Percentiles rank a stretch among this genome's conserved stretches.
These are phyloP conservation scores for Felis chaus DNA, from an alignment of 2,113 vertebrate species.

Conservation along the genomic window DNA sequence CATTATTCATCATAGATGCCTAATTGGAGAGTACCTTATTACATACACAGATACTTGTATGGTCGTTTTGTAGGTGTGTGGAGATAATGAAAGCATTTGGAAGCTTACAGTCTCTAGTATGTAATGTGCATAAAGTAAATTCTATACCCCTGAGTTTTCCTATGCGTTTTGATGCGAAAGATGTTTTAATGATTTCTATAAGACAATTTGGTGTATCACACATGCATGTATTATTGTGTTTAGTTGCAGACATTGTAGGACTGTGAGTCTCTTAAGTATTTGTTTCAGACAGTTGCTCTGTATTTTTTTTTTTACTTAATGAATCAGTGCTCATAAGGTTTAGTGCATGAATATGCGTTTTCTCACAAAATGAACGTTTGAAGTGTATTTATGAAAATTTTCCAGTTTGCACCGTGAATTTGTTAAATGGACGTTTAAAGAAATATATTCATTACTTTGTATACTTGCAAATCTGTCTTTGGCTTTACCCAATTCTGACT, in stretches of 20 bases:
- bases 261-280: constrained; percentile 64
- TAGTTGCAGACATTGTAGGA: constrained; percentile 78
- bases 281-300: constrained; percentile 65
- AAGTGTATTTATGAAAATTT: constrained; percentile 81
- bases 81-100: constrained; percentile 83
- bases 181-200: constrained; percentile 83
- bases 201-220: constrained; percentile 75
- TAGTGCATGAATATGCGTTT: constrained; percentile 86
- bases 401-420: constrained; percentile 76
- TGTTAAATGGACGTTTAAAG: constrained; percentile 81
- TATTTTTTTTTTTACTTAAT: constrained; percentile 66
- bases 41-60: constrained; percentile 85
- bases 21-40: constrained; percentile 82
- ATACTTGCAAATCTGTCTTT: constrained; percentile 82
- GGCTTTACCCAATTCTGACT: constrained; percentile 80
- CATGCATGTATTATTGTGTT: constrained; percentile 82
- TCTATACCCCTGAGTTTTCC: constrained; percentile 82
- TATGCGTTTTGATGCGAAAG: constrained; percentile 84
- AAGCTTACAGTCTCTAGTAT: constrained; percentile 84
- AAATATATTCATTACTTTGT: constrained; percentile 81
- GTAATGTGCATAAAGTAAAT: constrained; percentile 81
- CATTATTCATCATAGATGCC: constrained; percentile 69
- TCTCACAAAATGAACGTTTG: constrained; percentile 79
- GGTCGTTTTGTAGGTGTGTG: constrained; percentile 83
- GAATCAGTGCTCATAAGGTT: constrained; percentile 59